A percentile compares a stretch with the other conserved stretches of the same genome.
phyloP scores from a whole-genome alignment of 2,888 invertebrate genomes.

The Hyppa rectilinea region DNA sequence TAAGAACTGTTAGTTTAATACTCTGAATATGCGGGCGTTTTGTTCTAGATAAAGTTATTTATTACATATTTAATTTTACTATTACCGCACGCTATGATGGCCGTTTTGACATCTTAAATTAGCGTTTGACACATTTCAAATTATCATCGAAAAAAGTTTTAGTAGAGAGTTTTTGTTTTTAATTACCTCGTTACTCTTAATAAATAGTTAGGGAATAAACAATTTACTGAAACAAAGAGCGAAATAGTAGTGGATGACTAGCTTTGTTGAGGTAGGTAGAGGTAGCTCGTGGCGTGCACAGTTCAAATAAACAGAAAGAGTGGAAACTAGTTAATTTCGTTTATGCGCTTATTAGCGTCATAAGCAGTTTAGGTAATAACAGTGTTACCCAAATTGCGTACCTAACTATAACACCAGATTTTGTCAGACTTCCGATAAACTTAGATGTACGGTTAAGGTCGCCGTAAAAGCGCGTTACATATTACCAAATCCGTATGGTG shows the following conservation, averaged over 20 bases:
- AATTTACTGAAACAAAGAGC: background rate
- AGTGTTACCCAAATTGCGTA: constrained; percentile 13
- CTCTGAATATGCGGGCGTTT: constrained; percentile 34
- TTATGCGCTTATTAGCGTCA: background rate
- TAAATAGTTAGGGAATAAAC: background rate
- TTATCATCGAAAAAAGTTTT: constrained; percentile 2
- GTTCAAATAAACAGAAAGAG: constrained; percentile 16
- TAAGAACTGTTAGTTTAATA: constrained; percentile 34
- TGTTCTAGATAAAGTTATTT: constrained; percentile 31
- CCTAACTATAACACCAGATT: constrained; percentile 14
- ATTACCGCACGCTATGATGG: background rate
- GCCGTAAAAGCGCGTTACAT: constrained; percentile 37
- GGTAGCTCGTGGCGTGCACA: constrained; percentile 29
- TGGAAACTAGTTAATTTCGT: constrained; percentile 18
- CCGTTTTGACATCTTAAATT: background rate
- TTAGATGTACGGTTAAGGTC: constrained; percentile 43
- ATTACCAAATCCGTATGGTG: constrained; percentile 56
- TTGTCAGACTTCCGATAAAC: constrained; percentile 22
- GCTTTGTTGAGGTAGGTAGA: constrained; percentile 50
- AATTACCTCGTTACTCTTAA: too few relatives aligned
- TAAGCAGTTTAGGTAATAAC: constrained; percentile 10
- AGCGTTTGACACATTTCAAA: background rate
- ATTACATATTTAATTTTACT: constrained; percentile 1
- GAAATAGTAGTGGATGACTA: background rate
- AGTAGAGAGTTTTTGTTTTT: background rate